Evolutionary conservation across 2,113 vertebrate genomes (phyloP), one percentile per base, ranked within the genome.

Genomic region (Chloebia gouldiae): DNA sequence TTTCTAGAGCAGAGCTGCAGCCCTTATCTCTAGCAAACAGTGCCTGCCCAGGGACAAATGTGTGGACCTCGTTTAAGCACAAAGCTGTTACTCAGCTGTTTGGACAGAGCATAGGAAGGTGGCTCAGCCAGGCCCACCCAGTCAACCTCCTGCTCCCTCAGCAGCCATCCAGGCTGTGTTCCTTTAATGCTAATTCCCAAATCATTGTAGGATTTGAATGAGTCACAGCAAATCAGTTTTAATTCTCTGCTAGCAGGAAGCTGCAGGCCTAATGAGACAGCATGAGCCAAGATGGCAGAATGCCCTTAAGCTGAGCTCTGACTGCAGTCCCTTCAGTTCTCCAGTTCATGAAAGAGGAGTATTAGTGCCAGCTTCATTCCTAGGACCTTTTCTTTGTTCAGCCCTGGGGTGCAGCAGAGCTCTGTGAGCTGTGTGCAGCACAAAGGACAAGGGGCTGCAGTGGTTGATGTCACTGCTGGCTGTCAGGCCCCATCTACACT

Each of bases 181-280:
- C 87, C 87, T 85, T 83, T 50, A 89, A 71, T 93, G 61, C 65
- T 94, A 51, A 90, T 93, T 87, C 87, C 57, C 12, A 6, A 87
- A 81, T 71, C 78, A 84, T 61, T 89, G 66, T 85, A 84, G 90
- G 73, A 70, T 81, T 95, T 90, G 57, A 53, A 91, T 80, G 56
- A 90, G 92, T 90, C 90, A 81, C 57, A 91, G 78, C 92, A 91
- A 84, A 88, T 95, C 57, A 69, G 56, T 87, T 94, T 90, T 92
- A 83, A 89, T 94, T 87, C 84, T 73, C 59, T 90, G 45, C 59
- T 80, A 81, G 87, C 76, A 94, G 81, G 81, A 94, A 81, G 30
- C 69, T 91, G 77, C 77, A 92, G 86, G 87, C 86, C 42, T 85
- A 76, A 50, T 88, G 90, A 92, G 54, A 57, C 42, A 88, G 63